Conservation (phyloP, 2,113 vertebrate genomes). For the Ciconia maguari region DNA sequence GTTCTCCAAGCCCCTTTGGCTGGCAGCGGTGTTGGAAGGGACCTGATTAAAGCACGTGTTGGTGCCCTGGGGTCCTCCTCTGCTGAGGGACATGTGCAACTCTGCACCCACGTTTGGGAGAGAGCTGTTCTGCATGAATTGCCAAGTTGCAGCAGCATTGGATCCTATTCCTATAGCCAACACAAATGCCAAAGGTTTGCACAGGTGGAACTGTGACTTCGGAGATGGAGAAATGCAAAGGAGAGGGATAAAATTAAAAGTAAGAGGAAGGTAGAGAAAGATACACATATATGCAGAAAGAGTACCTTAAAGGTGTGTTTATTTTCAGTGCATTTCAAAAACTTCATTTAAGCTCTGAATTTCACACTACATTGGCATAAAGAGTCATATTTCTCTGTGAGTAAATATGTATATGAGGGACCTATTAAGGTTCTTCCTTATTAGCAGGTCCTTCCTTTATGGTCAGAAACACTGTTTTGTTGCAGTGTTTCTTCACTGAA, state of each 20-base stretch:
- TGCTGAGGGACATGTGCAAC: rapidly evolving
- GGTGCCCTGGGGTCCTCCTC: not conserved
- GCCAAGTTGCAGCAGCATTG: not conserved
- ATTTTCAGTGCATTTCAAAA: not conserved
- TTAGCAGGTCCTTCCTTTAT: not conserved
- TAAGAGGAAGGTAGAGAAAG: not conserved
- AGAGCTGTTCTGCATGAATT: not conserved
- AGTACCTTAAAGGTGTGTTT: not conserved
- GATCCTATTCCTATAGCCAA: not conserved
- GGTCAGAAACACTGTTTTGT: not conserved
- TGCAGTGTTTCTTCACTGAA: not conserved
- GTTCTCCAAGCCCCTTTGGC: not conserved
- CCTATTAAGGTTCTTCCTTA: not conserved
- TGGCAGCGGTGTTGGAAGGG: not conserved
- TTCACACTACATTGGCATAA: not conserved
- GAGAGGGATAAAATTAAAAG: not conserved
- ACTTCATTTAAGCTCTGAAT: not conserved
- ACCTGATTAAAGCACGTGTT: too few species aligned
- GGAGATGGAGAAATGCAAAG: not conserved
- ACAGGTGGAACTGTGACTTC: not conserved
- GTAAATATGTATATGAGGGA: not conserved
- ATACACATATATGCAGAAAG: not conserved
- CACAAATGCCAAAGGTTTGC: not conserved
- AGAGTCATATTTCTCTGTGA: not conserved
- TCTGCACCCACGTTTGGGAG: rapidly evolving